These are phyloP conservation scores for Metellina segmentata DNA, from an alignment of 2,888 invertebrate genomes.

Conservation along the genomic window DNA sequence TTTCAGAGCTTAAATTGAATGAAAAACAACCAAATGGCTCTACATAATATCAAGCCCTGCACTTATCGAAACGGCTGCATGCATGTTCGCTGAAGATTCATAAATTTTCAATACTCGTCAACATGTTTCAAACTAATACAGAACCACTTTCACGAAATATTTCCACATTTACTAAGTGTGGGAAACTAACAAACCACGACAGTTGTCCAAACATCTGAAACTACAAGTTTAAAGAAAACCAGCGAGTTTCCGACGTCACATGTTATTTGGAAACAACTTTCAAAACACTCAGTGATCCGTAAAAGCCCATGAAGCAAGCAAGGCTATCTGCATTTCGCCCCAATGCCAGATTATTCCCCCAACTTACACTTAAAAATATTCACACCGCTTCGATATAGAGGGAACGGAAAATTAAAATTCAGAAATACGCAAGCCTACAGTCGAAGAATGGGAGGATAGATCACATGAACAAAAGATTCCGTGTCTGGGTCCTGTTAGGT, in stretches of 20 bases:
- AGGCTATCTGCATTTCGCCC: background rate
- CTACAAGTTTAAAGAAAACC: background rate
- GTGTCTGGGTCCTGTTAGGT: background rate
- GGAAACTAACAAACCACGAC: background rate
- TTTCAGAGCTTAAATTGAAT: no score
- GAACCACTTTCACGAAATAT: no score
- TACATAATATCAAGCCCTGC: no score
- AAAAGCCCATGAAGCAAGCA: background rate
- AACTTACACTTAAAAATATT: constrained; percentile 2
- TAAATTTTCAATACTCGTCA: no score
- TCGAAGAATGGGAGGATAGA: background rate
- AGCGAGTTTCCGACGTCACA: background rate
- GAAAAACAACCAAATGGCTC: no score
- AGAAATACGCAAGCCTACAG: background rate
- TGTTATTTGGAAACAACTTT: background rate
- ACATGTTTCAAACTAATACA: no score
- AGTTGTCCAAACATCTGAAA: background rate
- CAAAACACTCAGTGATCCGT: background rate
- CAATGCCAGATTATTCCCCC: background rate
- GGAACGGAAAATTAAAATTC: background rate
- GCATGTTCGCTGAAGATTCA: no score
- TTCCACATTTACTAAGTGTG: no score
- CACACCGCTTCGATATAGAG: background rate
- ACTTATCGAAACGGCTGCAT: no score
- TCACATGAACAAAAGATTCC: background rate